Evolutionary conservation across 2,797 vertebrate genomes (phyloP), one percentile per base, ranked within the genome.

Genomic region (Enteromius paludinosus): DNA sequence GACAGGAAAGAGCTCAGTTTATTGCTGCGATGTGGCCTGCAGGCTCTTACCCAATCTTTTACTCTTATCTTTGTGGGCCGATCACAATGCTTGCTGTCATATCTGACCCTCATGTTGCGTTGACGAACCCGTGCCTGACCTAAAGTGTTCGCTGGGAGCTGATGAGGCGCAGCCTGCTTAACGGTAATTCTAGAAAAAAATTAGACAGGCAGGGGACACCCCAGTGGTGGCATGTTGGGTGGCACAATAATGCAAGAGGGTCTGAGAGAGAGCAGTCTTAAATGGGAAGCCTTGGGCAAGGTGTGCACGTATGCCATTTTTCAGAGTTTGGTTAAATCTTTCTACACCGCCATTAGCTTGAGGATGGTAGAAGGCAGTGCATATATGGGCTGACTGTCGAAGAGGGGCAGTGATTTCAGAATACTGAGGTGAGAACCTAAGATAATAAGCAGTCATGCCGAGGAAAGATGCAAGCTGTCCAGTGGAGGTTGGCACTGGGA

Each of bases 141-240:
- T 1, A 3, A 65, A 65, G 30, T 35, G 30, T 65, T 65, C 8
- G 20, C 17, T 65, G 30, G 8, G 3, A 18, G 62, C 18, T 65
- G 30, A 35, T 1, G 3, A 65, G 62, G 18, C 17, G 0, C 8
- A 79, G 73, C 15, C 73, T 83, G 41, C 81, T 23, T 17, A 77
- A 47, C 12, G 25, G 84, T 45, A 75, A 70, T 28, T 82, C 11
- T 2, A 28, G 78, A 65, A 10, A 33, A 33, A 33, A 33, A 33
- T 33, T 3, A 33, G 33, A 33, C 33, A 33, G 33, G 3, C 33
- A 33, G 33, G 3, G 30, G 70, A 87, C n/a, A 78, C 78, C 11
- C 73, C 81, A 11, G 72, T 83, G n/a, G 81, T 81, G 33, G 65
- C n/a, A 64, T 87, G 80, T 14, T 66, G 65, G 41, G 23, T 68